These are phyloP conservation scores for Uropsilus gracilis DNA, from an alignment of 2,113 vertebrate genomes.

Conservation along the genomic window DNA sequence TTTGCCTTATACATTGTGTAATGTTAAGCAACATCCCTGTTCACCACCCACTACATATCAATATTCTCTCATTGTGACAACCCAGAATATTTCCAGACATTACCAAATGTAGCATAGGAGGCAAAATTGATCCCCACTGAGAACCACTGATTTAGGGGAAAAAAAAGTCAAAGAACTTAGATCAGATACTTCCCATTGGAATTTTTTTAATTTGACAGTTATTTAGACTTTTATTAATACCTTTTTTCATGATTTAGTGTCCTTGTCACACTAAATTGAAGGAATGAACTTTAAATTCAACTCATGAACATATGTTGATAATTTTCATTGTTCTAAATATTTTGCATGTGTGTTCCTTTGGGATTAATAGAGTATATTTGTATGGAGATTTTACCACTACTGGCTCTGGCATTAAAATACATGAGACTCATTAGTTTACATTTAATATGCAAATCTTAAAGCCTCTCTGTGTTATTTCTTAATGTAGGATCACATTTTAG, in stretches of 20 bases:
- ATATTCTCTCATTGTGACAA: not conserved
- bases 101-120: not conserved
- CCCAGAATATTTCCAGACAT: not conserved
- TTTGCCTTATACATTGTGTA: not conserved
- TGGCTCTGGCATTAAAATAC: not conserved
- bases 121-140: not conserved
- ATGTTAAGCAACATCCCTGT: not conserved
- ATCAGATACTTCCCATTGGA: not conserved
- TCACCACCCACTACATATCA: not conserved
- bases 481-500: constrained; percentile 31
- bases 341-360: constrained; percentile 21
- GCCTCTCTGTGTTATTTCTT: not conserved
- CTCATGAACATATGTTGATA: constrained; percentile 13
- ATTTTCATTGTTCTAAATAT: not conserved
- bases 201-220: not conserved
- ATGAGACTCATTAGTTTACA: not conserved
- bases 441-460: constrained; percentile 22
- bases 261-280: constrained; percentile 9
- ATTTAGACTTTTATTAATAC: not conserved
- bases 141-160: not conserved
- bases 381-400: constrained; percentile 16
- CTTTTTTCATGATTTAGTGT: not conserved
- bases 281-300: constrained; percentile 19
- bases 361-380: not conserved
- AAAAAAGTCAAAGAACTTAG: not conserved